Conservation (phyloP, 2,113 vertebrate species). For the Laterallus jamaicensis region DNA sequence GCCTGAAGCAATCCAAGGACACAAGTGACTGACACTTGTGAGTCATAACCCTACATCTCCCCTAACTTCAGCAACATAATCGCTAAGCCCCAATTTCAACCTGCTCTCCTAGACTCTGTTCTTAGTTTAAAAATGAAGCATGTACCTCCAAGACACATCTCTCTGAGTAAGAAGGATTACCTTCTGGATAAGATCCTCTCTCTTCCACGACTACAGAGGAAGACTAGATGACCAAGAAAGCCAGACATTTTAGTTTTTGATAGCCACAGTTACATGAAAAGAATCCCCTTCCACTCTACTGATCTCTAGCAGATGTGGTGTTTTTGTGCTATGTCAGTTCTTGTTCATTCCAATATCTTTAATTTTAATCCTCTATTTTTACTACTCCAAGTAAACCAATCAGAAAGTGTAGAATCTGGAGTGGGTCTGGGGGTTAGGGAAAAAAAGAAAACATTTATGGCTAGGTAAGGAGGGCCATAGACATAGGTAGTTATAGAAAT, state of each 20-base stretch:
- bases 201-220: neutral
- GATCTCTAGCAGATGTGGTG: neutral
- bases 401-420: neutral
- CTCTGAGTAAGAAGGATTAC: neutral
- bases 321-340: neutral
- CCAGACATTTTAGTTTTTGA: neutral
- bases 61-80: neutral
- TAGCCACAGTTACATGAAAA: neutral
- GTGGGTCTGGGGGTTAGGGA: fast-evolving
- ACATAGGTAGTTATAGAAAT: neutral
- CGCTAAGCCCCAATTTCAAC: neutral
- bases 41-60: neutral
- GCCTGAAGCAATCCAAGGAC: neutral
- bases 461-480: fast-evolving
- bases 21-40: neutral
- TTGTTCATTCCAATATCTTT: neutral
- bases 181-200: neutral
- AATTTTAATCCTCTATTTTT: neutral
- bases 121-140: neutral
- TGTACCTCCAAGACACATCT: neutral
- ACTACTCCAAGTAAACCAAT: neutral
- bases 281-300: neutral
- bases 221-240: neutral
- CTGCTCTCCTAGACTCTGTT: neutral
- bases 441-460: too few relatives aligned